Evolutionary conservation across 2,888 invertebrate genomes (phyloP).

Genomic region (Eudasyphora cyanicolor): DNA sequence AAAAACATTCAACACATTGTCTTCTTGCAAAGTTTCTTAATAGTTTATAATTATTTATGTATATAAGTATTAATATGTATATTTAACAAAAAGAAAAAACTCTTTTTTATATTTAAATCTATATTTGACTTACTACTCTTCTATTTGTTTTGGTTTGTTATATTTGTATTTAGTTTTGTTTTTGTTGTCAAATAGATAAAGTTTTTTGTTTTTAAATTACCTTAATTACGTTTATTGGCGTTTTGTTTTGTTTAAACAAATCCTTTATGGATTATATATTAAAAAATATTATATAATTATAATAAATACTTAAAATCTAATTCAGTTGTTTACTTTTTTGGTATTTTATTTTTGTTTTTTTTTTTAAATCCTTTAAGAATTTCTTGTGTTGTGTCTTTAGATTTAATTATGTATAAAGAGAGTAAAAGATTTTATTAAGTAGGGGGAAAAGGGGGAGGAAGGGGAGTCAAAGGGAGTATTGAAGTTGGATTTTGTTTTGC

Average conservation of each 20-base stretch:
- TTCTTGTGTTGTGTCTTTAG: conserved; percentile 10
- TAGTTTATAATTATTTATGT: too few relatives aligned
- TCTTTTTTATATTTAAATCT: not conserved
- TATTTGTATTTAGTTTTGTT: not conserved
- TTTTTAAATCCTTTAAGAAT: conserved; percentile 44
- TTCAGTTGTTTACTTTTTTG: conserved; percentile 60
- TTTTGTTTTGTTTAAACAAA: conserved; percentile 47
- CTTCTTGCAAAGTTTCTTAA: not conserved
- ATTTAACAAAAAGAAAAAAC: not conserved
- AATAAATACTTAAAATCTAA: conserved; percentile 59
- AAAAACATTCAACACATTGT: not conserved
- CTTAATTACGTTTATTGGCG: conserved; percentile 55
- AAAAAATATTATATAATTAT: not conserved
- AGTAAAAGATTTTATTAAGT: conserved; percentile 15
- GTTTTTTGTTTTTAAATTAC: conserved; percentile 41
- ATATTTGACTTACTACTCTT: not conserved
- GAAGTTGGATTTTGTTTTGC: conserved; percentile 10
- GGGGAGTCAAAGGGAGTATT: not conserved
- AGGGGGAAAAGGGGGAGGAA: conserved; percentile 16
- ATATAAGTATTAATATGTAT: too few relatives aligned
- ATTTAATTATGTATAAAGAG: conserved; percentile 1
- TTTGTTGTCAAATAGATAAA: conserved; percentile 16
- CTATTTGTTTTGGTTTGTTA: not conserved
- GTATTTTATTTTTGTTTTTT: conserved; percentile 44
- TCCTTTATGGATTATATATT: conserved; percentile 25